These are phyloP conservation scores for Numenius arquata DNA, from an alignment of 2,113 vertebrate species.

Conservation along the genomic window DNA sequence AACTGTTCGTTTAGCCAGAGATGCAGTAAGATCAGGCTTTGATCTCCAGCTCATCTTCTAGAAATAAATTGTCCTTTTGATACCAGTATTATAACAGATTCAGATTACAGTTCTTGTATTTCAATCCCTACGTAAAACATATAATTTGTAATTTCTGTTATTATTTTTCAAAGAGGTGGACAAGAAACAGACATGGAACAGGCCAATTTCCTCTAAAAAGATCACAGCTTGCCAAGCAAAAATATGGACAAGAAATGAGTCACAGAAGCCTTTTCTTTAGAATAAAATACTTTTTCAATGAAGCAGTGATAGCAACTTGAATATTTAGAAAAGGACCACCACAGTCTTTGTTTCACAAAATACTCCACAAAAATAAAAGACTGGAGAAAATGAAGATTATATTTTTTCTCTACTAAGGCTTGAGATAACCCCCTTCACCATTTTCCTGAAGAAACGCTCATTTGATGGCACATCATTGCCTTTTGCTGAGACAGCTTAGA, in stretches of 20 bases:
- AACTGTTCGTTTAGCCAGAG: neutral
- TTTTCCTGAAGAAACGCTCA: neutral
- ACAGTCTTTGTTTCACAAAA: neutral
- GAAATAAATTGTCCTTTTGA: neutral
- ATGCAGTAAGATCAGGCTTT: neutral
- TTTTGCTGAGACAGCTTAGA: conserved; percentile 4
- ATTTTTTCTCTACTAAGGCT: neutral
- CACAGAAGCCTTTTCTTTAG: neutral
- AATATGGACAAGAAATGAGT: neutral
- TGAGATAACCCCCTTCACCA: neutral
- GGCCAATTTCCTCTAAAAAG: neutral
- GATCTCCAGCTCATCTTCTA: neutral
- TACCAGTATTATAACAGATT: neutral
- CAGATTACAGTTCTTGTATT: neutral
- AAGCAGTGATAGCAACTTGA: neutral
- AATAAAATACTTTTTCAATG: neutral
- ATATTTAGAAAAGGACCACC: neutral
- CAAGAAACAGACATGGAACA: neutral
- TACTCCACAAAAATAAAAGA: neutral
- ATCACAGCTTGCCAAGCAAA: neutral
- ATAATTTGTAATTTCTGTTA: neutral
- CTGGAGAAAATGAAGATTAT: neutral
- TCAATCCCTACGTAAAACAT: neutral
- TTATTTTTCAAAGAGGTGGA: neutral
- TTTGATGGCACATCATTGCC: neutral